Percentiles rank a stretch among this genome's conserved stretches.
phyloP scores from a whole-genome alignment of 2,113 vertebrate species.

The Scatophagus argus region DNA sequence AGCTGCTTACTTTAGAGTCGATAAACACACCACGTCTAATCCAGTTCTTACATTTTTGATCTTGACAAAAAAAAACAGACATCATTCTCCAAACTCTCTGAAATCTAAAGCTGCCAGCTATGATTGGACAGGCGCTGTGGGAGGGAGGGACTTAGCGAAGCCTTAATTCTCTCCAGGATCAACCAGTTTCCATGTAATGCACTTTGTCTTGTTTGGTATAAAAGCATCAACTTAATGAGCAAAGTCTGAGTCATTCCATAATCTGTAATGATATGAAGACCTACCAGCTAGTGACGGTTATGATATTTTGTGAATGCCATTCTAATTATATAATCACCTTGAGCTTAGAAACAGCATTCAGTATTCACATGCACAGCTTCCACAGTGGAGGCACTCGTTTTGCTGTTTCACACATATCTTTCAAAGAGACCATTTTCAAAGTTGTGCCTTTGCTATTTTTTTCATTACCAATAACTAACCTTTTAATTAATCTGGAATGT shows the following conservation, averaged over 20 bases:
- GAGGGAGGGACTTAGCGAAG: no score
- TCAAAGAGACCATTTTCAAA: slow-evolving; percentile 11
- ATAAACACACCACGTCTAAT: neutral
- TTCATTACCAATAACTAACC: slow-evolving; percentile 17
- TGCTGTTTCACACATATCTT: slow-evolving; percentile 20
- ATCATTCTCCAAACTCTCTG: neutral
- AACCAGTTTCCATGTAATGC: neutral
- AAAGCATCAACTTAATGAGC: slow-evolving; percentile 21
- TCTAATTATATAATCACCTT: slow-evolving; percentile 46
- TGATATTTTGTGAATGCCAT: slow-evolving; percentile 55
- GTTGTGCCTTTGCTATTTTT: neutral
- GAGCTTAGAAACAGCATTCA: slow-evolving; percentile 19
- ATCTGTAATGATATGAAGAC: slow-evolving; percentile 46
- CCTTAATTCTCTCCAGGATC: neutral
- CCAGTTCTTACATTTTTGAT: neutral
- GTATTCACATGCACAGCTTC: slow-evolving; percentile 37
- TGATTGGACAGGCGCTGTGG: neutral
- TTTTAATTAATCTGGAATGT: slow-evolving; percentile 6
- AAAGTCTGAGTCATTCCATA: slow-evolving; percentile 29
- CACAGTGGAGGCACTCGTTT: slow-evolving; percentile 18
- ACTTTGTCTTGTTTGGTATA: slow-evolving; percentile 18
- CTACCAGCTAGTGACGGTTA: slow-evolving; percentile 35
- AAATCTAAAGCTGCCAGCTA: neutral
- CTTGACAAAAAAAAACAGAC: neutral
- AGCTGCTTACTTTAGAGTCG: neutral